Evolutionary conservation across 2,797 vertebrate genomes (phyloP).

Genomic region (Miichthys miiuy): DNA sequence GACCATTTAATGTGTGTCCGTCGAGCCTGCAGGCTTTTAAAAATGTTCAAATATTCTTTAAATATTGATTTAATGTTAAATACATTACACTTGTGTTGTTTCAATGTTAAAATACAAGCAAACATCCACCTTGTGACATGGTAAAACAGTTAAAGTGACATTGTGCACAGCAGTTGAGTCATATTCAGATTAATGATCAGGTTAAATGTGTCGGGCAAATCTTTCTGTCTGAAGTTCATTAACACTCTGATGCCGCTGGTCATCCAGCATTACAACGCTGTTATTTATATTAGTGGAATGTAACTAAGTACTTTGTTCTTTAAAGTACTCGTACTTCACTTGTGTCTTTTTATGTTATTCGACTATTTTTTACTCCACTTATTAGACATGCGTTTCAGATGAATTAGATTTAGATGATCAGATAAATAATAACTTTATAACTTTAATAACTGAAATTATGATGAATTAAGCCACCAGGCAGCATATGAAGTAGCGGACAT

Average conservation of each 20-base stretch:
- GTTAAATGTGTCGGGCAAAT: background rate
- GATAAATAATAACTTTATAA: no score
- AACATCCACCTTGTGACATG: background rate
- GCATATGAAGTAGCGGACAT: background rate
- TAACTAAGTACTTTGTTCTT: background rate
- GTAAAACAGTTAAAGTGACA: constrained; percentile 11
- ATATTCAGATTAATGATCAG: background rate
- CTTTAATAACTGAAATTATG: no score
- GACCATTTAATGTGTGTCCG: background rate
- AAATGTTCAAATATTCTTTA: no score
- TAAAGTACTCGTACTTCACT: background rate
- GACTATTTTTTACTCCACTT: background rate
- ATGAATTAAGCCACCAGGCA: background rate
- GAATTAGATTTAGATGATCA: constrained; percentile 2
- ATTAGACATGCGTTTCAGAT: background rate
- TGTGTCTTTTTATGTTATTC: background rate
- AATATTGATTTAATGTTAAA: background rate
- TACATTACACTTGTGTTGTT: background rate
- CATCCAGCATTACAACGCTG: background rate
- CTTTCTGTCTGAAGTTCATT: background rate
- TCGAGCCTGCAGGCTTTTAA: background rate
- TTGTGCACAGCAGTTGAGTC: background rate
- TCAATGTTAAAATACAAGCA: background rate
- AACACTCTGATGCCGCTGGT: background rate
- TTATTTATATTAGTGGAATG: background rate